phyloP scores from a whole-genome alignment of 2,797 vertebrate species.

The Spea hammondii region DNA sequence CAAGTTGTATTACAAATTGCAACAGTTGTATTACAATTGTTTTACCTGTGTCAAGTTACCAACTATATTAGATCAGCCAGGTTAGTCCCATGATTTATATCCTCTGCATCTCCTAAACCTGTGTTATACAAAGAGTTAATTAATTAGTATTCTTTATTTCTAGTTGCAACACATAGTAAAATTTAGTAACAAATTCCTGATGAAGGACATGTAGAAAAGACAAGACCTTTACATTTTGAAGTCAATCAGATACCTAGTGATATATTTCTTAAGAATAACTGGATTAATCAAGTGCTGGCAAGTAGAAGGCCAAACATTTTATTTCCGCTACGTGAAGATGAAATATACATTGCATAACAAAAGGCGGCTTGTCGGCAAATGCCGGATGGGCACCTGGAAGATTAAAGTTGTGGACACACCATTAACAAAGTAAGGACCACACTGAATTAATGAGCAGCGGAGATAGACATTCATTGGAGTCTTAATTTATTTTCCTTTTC shows the following conservation, averaged over 20 bases:
- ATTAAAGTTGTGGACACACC: conserved; percentile 84
- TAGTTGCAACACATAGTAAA: conserved; percentile 84
- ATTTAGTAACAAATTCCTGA: conserved; percentile 76
- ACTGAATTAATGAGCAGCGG: conserved; percentile 86
- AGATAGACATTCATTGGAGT: conserved; percentile 87
- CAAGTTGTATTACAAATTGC: no score
- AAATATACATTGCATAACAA: conserved; percentile 85
- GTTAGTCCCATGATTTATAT: neutral
- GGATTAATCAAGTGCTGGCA: conserved; percentile 83
- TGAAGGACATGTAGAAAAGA: conserved; percentile 81
- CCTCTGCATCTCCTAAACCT: neutral
- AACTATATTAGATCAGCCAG: neutral
- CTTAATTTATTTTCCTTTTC: conserved; percentile 98
- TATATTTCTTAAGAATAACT: conserved; percentile 86
- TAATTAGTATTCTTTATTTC: conserved; percentile 84
- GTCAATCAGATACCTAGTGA: conserved; percentile 87
- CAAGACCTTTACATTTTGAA: conserved; percentile 87
- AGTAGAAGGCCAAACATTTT: conserved; percentile 72
- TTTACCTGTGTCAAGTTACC: neutral
- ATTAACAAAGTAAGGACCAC: conserved; percentile 86
- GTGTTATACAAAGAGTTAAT: conserved; percentile 67
- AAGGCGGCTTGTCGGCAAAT: conserved; percentile 71
- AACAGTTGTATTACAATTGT: no score
- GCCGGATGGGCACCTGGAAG: conserved; percentile 80
- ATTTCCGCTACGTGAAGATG: conserved; percentile 72